phyloP scores from a whole-genome alignment of 2,113 vertebrate genomes.

The Toxostoma redivivum region DNA sequence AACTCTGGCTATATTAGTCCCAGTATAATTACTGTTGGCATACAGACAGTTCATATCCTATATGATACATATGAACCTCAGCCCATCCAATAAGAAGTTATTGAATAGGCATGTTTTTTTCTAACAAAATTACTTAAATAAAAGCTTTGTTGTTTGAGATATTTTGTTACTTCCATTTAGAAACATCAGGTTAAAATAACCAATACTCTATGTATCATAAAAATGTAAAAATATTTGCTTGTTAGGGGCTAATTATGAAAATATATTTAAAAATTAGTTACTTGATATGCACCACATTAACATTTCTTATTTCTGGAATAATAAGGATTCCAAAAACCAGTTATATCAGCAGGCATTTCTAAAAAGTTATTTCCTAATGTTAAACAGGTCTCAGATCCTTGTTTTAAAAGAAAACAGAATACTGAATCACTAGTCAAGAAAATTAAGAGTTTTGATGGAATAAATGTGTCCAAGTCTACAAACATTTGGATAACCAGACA shows the following conservation, averaged over 20 bases:
- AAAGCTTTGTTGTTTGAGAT: neutral
- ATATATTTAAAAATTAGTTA: neutral
- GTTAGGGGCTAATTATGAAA: neutral
- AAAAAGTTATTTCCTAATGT: neutral
- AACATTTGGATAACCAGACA: neutral
- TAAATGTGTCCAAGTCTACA: neutral
- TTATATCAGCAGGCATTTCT: neutral
- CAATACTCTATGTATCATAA: neutral
- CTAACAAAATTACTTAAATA: neutral
- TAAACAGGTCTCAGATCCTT: neutral
- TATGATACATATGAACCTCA: neutral
- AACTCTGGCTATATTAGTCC: neutral
- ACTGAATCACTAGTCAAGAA: neutral
- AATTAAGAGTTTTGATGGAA: neutral
- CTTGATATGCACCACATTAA: neutral
- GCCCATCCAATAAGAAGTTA: neutral
- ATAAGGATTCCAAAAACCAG: neutral
- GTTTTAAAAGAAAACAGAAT: neutral
- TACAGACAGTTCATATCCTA: neutral
- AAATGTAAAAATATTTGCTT: neutral
- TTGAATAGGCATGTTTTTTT: fast-evolving
- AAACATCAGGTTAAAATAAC: neutral
- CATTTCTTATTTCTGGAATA: neutral
- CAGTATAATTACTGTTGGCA: neutral
- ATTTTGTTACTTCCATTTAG: neutral